Evolutionary conservation across 2,797 vertebrate species (phyloP), one percentile per base, ranked within the genome.

Genomic region (Cercopithecus diana): DNA sequence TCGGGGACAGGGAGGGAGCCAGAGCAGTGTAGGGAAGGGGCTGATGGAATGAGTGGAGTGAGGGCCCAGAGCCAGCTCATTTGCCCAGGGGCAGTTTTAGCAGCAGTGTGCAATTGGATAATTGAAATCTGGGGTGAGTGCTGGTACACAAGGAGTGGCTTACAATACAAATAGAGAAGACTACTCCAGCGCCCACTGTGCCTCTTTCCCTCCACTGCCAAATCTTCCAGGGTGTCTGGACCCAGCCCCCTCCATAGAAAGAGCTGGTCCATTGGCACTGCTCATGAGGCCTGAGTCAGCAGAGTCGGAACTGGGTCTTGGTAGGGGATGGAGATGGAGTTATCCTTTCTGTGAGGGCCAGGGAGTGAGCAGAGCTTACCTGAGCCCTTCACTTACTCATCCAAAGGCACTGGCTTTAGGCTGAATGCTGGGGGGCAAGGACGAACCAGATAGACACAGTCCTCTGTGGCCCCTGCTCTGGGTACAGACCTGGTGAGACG

Each of bases 111-210:
- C 97, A 95, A 83, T 15, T 88, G 95, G 95, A 94, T 95, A 97
- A 97, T 73, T 97, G 95, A 96, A 98, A 92, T 97, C 96, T 97
- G 96, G 93, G 87, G 33, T 87, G 73, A 96, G 92, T 19, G 1
- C 76, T 48, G 77, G 95, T 52, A 57, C 39, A 77, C 64, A 92
- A 92, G 86, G 72, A 93, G 79, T 67, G 5, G 90, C 81, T 93
- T 97, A 90, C 92, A 92, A 75, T 22, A 82, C 89, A 96, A 96
- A 93, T 3, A 97, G 39, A 96, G 81, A 88, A 52, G 55, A 58
- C 55, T 73, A 45, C 48, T 64, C 15, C 1, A 0, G 90, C 72
- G 82, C 45, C 89, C 79, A 55, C 58, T 22, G 24, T 76, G 82
- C 70, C 89, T 70, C 83, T 43, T 33, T 84, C 72, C 77, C 64